Conservation (phyloP, 2,888 invertebrate genomes). For the Beris chalybata region DNA sequence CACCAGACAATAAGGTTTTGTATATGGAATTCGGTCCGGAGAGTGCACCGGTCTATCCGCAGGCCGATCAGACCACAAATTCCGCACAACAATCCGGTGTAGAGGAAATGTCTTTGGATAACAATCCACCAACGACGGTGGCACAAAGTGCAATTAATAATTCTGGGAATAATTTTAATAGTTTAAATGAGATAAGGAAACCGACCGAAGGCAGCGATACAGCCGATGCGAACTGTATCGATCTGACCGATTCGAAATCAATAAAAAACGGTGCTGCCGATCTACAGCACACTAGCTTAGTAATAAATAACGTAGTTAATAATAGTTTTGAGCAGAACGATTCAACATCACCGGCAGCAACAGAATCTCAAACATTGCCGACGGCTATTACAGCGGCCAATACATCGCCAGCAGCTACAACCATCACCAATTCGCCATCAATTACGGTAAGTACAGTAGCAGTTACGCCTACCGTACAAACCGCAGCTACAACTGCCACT, state of each 20-base stretch:
- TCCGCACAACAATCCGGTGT: not conserved
- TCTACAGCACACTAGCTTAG: conserved; percentile 7
- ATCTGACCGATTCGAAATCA: conserved; percentile 34
- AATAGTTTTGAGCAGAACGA: conserved; percentile 7
- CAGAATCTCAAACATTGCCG: not conserved
- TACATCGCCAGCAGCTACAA: conserved; percentile 9
- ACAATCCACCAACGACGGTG: conserved; percentile 22
- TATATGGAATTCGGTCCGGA: conserved; percentile 43
- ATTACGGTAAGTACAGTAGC: conserved; percentile 11
- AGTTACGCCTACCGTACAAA: conserved; percentile 33
- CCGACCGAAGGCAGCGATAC: not conserved
- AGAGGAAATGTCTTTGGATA: conserved; percentile 1
- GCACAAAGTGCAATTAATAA: conserved; percentile 40
- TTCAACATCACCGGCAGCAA: not conserved
- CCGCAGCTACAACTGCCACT: conserved; percentile 17
- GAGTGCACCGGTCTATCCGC: conserved; percentile 25
- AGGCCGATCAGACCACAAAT: conserved; percentile 3
- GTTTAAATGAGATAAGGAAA: conserved; percentile 23
- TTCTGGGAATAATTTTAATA: conserved; percentile 17
- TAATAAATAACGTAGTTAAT: conserved; percentile 21
- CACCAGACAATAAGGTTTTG: conserved; percentile 38
- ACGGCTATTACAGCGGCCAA: not conserved
- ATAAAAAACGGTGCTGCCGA: conserved; percentile 21
- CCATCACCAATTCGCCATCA: conserved; percentile 12
- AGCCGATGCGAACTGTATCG: not conserved